These are phyloP conservation scores for Tragulus kanchil DNA, from an alignment of 2,113 vertebrate species.

Conservation along the genomic window DNA sequence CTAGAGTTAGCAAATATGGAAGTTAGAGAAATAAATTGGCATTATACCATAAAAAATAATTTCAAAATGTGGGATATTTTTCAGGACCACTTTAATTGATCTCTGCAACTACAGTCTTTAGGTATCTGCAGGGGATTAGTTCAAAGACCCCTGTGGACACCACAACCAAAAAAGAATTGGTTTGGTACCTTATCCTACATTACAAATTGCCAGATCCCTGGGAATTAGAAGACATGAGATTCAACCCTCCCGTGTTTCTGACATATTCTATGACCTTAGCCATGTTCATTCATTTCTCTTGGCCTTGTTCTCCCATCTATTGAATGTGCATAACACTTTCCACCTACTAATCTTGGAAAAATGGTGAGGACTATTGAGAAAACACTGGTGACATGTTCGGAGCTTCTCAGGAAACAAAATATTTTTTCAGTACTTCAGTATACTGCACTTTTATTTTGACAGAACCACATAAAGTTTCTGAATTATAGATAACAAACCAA, in stretches of 20 bases:
- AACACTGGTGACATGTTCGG: slow-evolving; percentile 50
- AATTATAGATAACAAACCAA: slow-evolving; percentile 54
- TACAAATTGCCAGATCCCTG: slow-evolving; percentile 70
- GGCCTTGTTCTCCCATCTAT: slow-evolving; percentile 62
- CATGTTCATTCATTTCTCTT: slow-evolving; percentile 76
- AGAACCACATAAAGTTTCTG: slow-evolving; percentile 37
- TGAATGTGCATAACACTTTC: slow-evolving; percentile 65
- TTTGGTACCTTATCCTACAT: slow-evolving; percentile 61
- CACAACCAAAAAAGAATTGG: slow-evolving; percentile 43
- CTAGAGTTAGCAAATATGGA: not conserved
- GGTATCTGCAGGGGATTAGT: not conserved
- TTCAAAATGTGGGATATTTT: slow-evolving; percentile 21
- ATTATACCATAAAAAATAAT: slow-evolving; percentile 3
- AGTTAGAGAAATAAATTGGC: slow-evolving; percentile 21
- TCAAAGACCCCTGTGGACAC: not conserved
- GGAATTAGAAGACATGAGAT: slow-evolving; percentile 67
- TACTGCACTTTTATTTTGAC: slow-evolving; percentile 60
- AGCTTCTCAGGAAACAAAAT: slow-evolving; percentile 40
- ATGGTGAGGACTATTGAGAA: slow-evolving; percentile 64
- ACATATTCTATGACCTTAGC: slow-evolving; percentile 63
- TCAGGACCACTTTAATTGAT: not conserved
- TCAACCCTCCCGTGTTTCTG: slow-evolving; percentile 48
- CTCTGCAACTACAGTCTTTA: not conserved
- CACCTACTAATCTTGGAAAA: slow-evolving; percentile 66
- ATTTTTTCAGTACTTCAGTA: slow-evolving; percentile 43